Percentiles rank a stretch among this genome's conserved stretches.
These are phyloP conservation scores for Mustela nigripes DNA, from an alignment of 2,113 vertebrate genomes.

Conservation along the genomic window DNA sequence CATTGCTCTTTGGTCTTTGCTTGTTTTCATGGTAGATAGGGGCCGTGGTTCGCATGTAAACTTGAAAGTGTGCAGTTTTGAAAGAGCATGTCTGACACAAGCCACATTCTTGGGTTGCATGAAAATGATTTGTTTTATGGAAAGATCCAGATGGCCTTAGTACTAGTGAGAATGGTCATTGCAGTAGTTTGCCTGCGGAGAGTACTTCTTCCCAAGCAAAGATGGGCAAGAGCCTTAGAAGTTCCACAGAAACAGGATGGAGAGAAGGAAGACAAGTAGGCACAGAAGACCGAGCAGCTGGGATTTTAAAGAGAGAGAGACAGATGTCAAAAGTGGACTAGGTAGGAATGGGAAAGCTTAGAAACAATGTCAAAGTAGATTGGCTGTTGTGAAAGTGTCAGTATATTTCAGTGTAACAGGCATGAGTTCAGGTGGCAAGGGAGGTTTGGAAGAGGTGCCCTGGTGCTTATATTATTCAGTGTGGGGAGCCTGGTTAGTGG, in stretches of 20 bases:
- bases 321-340: not conserved
- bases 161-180: not conserved
- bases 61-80: not conserved
- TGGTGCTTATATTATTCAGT: not conserved
- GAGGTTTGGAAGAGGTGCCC: not conserved
- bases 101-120: not conserved
- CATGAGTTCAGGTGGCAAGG: not conserved
- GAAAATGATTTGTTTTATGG: not conserved
- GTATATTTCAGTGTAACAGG: fast-evolving
- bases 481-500: not conserved
- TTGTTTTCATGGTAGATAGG: not conserved
- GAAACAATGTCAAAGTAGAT: not conserved
- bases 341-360: not conserved
- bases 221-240: not conserved
- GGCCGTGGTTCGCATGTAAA: not conserved
- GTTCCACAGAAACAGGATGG: not conserved
- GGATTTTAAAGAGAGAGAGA: not conserved
- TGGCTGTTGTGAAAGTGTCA: not conserved
- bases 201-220: not conserved
- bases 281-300: not conserved
- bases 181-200: not conserved
- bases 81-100: not conserved
- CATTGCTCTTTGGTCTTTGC: not conserved
- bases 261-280: not conserved
- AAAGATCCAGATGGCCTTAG: not conserved